Evolutionary conservation across 2,888 invertebrate genomes (phyloP).

Genomic region (Cryptocephalus moraei): DNA sequence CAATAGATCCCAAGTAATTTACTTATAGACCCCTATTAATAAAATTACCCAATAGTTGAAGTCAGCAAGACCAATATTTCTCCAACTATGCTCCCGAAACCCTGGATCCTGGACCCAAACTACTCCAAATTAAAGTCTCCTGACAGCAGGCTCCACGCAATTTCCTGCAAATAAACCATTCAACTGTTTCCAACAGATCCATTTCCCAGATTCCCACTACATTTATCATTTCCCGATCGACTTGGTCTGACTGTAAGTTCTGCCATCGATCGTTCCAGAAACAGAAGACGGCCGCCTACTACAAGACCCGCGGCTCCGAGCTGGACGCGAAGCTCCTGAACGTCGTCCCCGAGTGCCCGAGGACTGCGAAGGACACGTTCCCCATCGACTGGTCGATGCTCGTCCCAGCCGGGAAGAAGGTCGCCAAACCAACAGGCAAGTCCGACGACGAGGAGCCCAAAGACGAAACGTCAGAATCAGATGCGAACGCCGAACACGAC

Average conservation of each 20-base stretch:
- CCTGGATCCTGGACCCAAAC: no score
- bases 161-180: no score
- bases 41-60: no score
- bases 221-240: not conserved
- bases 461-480: not conserved
- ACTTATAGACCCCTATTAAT: no score
- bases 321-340: conserved; percentile 62
- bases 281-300: conserved; percentile 72
- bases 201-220: not conserved
- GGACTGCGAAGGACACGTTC: conserved; percentile 60
- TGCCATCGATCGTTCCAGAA: conserved; percentile 46
- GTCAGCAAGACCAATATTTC: no score
- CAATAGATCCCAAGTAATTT: no score
- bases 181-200: not conserved
- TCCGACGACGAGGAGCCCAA: not conserved
- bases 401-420: no score
- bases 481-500: not conserved
- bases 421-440: not conserved
- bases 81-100: no score
- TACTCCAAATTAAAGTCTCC: no score
- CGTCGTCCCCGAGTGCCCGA: conserved; percentile 70
- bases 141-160: no score
- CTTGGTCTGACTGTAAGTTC: not conserved
- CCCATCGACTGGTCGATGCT: conserved; percentile 60
- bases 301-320: conserved; percentile 65